Conservation (phyloP, 2,113 vertebrate species). For the Rynchops niger region DNA sequence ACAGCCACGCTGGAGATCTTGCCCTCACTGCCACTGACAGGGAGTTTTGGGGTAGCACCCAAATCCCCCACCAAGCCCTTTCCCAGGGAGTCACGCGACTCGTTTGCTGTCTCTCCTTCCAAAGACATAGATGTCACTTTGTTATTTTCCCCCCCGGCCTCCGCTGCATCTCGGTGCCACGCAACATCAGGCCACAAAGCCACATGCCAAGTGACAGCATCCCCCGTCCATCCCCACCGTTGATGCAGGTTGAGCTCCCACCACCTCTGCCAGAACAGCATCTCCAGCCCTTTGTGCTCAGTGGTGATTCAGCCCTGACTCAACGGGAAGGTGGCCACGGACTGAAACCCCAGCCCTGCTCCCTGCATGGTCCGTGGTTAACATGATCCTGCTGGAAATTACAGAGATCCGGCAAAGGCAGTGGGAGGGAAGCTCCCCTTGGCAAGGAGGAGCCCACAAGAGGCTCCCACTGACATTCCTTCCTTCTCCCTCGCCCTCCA, state of each 20-base stretch:
- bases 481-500: not conserved
- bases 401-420: not conserved
- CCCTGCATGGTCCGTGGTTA: rapidly evolving
- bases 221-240: rapidly evolving
- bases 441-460: not conserved
- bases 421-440: not conserved
- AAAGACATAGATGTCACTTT: not conserved
- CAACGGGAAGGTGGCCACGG: not conserved
- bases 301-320: not conserved
- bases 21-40: not conserved
- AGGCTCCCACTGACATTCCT: not conserved
- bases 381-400: not conserved
- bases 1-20: not conserved
- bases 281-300: not conserved
- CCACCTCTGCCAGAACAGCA: not conserved
- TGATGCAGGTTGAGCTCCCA: not conserved
- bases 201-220: not conserved
- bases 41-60: not conserved
- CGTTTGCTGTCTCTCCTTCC: not conserved
- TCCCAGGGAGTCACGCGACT: not conserved
- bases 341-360: not conserved
- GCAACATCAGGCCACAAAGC: not conserved
- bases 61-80: not conserved
- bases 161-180: not conserved
- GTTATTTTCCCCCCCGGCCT: not conserved